phyloP scores from a whole-genome alignment of 2,113 vertebrate genomes.

The Cryptotis parvus region DNA sequence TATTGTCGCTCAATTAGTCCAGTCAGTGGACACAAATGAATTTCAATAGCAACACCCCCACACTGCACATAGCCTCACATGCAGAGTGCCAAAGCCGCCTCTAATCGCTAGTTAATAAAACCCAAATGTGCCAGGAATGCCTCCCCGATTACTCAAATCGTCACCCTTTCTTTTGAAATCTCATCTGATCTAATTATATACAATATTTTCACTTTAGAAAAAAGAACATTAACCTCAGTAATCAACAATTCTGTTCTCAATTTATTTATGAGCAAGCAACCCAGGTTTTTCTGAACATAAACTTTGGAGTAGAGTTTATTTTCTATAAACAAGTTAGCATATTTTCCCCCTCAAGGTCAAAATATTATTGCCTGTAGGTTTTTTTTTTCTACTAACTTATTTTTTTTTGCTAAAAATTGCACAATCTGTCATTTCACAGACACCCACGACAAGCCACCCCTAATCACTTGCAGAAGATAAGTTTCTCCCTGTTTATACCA shows the following conservation, averaged over 20 bases:
- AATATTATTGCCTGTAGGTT: slow-evolving; percentile 53
- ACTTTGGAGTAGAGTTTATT: slow-evolving; percentile 51
- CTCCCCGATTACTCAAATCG: slow-evolving; percentile 47
- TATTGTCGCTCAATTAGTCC: slow-evolving; percentile 82
- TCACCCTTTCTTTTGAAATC: slow-evolving; percentile 71
- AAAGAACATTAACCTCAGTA: slow-evolving; percentile 71
- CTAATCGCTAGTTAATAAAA: slow-evolving; percentile 81
- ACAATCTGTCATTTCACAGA: slow-evolving; percentile 67
- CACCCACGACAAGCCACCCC: slow-evolving; percentile 37
- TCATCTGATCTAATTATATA: slow-evolving; percentile 73
- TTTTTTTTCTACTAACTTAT: slow-evolving; percentile 46
- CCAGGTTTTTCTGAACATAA: slow-evolving; percentile 56
- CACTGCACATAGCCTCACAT: slow-evolving; percentile 23
- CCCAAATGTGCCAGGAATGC: slow-evolving; percentile 70
- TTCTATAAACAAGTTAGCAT: slow-evolving; percentile 55
- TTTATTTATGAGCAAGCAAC: slow-evolving; percentile 66
- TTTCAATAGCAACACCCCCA: slow-evolving; percentile 74
- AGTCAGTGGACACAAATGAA: slow-evolving; percentile 78
- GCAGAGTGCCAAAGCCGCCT: slow-evolving; percentile 61
- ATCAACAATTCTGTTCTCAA: slow-evolving; percentile 72
- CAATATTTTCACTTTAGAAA: slow-evolving; percentile 78
- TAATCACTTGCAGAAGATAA: slow-evolving; percentile 64
- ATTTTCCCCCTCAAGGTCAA: slow-evolving; percentile 66
- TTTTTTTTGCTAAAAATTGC: slow-evolving; percentile 33
- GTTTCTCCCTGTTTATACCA: slow-evolving; percentile 67